These are phyloP conservation scores for Lapara coniferarum DNA, from an alignment of 2,888 invertebrate species.

Conservation along the genomic window DNA sequence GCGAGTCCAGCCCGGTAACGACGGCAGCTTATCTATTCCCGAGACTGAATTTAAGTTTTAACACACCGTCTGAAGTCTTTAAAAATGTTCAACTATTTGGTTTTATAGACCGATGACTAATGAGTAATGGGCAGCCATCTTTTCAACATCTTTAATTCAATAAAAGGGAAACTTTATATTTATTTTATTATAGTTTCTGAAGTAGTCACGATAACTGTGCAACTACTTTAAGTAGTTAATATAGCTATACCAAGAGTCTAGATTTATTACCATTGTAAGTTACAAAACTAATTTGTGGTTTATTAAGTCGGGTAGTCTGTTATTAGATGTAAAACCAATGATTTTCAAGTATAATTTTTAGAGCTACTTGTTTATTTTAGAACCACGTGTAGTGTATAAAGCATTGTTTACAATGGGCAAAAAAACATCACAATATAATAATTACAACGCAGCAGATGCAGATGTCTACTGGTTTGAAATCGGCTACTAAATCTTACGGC, in stretches of 20 bases:
- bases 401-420: no score
- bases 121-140: slow-evolving; percentile 5
- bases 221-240: slow-evolving; percentile 16
- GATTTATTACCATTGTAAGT: not conserved
- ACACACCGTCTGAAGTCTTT: slow-evolving; percentile 26
- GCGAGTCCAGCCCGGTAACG: slow-evolving; percentile 61
- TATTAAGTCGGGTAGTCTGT: not conserved
- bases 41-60: slow-evolving; percentile 33
- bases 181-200: slow-evolving; percentile 10
- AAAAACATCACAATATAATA: no score
- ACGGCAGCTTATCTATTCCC: slow-evolving; percentile 55
- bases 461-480: no score
- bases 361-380: no score
- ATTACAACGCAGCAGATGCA: no score
- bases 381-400: no score
- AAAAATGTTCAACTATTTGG: slow-evolving; percentile 31
- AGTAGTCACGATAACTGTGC: not conserved
- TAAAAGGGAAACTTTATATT: slow-evolving; percentile 2
- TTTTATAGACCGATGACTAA: slow-evolving; percentile 18
- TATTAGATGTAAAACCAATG: not conserved
- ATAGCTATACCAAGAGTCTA: not conserved
- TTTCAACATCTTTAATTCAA: not conserved
- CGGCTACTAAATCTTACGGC: no score
- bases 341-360: not conserved
- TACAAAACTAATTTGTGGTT: not conserved